Evolutionary conservation across 2,797 vertebrate species (phyloP).

Genomic region (Siniperca obscura): DNA sequence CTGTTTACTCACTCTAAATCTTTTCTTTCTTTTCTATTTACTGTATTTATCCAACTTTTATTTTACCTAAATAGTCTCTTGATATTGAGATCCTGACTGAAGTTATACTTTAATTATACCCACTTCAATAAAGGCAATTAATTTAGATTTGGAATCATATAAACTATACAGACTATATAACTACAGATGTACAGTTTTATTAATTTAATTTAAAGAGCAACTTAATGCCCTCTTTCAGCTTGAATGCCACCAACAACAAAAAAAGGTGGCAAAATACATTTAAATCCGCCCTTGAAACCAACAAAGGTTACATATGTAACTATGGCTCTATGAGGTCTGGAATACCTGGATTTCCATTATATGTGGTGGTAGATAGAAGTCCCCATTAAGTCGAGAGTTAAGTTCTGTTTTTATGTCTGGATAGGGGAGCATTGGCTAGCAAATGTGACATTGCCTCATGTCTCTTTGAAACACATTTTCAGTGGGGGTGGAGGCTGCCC

Average conservation of each 20-base stretch:
- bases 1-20: background rate
- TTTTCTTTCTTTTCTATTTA: background rate
- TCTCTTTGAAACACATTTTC: background rate
- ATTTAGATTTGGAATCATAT: background rate
- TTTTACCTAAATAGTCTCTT: background rate
- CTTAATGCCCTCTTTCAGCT: background rate
- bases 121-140: background rate
- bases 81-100: background rate
- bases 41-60: background rate
- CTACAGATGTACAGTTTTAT: background rate
- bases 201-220: background rate
- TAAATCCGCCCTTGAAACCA: background rate
- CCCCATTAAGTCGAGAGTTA: background rate
- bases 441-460: background rate
- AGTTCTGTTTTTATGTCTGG: background rate
- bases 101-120: background rate
- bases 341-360: background rate
- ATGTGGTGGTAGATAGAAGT: background rate
- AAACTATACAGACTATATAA: background rate
- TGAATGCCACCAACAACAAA: background rate
- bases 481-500: background rate
- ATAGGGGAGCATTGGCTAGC: background rate
- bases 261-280: too few species aligned
- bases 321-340: too few species aligned
- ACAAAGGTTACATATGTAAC: background rate